Evolutionary conservation across 64 coral and sea anemone genomes (phyloP).

Genomic region (Platygyra sinensis): DNA sequence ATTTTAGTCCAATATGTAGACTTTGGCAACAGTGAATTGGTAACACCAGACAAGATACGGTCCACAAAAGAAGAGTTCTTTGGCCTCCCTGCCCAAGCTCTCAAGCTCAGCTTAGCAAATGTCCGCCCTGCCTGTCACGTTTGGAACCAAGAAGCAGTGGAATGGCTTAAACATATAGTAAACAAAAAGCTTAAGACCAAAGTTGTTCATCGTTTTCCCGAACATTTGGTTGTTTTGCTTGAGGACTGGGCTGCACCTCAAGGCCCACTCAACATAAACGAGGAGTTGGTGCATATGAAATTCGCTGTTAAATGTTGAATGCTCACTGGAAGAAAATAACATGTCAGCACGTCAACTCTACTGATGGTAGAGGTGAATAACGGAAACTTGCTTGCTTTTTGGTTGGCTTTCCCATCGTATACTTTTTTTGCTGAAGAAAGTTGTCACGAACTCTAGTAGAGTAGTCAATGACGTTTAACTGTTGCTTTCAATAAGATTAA

Average conservation of each 20-base stretch:
- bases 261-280: constrained; percentile 36
- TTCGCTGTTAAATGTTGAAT: constrained; percentile 13
- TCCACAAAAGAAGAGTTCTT: constrained; percentile 20
- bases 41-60: constrained; percentile 23
- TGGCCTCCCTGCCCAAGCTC: constrained; percentile 37
- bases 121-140: constrained; percentile 8
- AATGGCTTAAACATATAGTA: constrained; percentile 29
- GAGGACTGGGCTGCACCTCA: constrained; percentile 36
- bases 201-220: background rate
- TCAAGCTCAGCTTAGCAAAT: constrained; percentile 33
- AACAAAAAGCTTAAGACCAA: constrained; percentile 27
- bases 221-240: constrained; percentile 33
- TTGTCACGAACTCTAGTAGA: too few relatives aligned
- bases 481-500: too few relatives aligned
- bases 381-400: too few relatives aligned
- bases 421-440: too few relatives aligned
- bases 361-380: too few relatives aligned
- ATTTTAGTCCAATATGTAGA: constrained; percentile 47
- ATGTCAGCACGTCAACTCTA: too few relatives aligned
- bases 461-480: too few relatives aligned
- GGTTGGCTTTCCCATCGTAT: too few relatives aligned
- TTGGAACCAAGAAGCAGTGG: constrained; percentile 41
- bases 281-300: constrained; percentile 22
- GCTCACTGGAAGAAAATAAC: background rate
- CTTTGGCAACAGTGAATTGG: constrained; percentile 50